These are phyloP conservation scores for Ictalurus furcatus DNA, from an alignment of 2,113 vertebrate species.

Conservation along the genomic window DNA sequence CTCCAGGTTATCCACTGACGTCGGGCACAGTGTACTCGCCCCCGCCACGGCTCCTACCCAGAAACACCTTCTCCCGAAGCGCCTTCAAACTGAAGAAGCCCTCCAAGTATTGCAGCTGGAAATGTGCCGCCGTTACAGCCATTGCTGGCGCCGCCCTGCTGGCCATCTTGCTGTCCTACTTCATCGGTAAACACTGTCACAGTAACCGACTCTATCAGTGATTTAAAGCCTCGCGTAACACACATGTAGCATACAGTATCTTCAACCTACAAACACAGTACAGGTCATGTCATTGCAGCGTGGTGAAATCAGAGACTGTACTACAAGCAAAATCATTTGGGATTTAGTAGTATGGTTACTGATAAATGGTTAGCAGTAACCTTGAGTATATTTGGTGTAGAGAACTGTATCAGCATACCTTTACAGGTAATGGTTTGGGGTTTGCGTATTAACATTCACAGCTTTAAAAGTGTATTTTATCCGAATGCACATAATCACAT, in stretches of 20 bases:
- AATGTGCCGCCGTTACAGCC: constrained; percentile 93
- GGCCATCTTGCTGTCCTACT: constrained; percentile 94
- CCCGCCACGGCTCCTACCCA: constrained; percentile 91
- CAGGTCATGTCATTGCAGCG: background rate
- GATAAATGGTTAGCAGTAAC: background rate
- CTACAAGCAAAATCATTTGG: background rate
- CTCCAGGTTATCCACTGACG: constrained; percentile 94
- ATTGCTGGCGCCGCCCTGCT: constrained; percentile 91
- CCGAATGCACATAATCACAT: background rate
- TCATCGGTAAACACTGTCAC: constrained; percentile 83
- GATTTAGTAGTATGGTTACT: background rate
- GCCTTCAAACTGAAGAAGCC: constrained; percentile 99
- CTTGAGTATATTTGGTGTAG: background rate
- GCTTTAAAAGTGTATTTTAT: background rate
- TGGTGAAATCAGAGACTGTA: background rate
- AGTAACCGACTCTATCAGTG: background rate
- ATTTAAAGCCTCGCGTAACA: background rate
- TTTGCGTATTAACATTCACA: background rate
- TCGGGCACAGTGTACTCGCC: constrained; percentile 98
- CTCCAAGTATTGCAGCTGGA: constrained; percentile 99
- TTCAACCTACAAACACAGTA: background rate
- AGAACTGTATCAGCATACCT: background rate
- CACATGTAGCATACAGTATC: background rate
- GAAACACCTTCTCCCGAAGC: constrained; percentile 97
- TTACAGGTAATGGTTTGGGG: background rate